Base-by-base conservation (phyloP, 2,888 invertebrate genomes). In the Branchipolynoe longqiensis region DNA sequence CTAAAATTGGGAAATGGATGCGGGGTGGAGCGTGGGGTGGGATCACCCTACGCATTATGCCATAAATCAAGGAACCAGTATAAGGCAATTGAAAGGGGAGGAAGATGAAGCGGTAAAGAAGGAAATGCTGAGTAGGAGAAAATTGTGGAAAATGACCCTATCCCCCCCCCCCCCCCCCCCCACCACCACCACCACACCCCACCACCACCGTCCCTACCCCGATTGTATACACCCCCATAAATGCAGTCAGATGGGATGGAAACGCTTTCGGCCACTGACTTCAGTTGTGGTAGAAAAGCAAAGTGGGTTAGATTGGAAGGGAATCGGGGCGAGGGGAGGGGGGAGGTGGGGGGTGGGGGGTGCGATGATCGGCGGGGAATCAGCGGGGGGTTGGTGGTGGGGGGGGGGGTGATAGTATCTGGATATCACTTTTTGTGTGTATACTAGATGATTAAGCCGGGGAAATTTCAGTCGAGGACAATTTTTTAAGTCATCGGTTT, bases 181-280 rank as follows among this genome's bases (percentile, higher is more conserved):
- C n/a, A n/a, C n/a, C n/a, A n/a, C n/a, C n/a, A n/a, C n/a, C n/a
- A n/a, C n/a, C n/a, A n/a, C n/a, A n/a, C n/a, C n/a, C n/a, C n/a
- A n/a, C n/a, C n/a, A n/a, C n/a, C n/a, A n/a, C n/a, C n/a, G n/a
- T n/a, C n/a, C 56, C 25, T 56, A n/a, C 2, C 25, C 14, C 69
- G 38, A 69, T 69, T 69, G 69, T 69, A 38, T 38, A 69, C 69
- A 36, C 69, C 69, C 69, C 69, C 69, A 69, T 69, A 69, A n/a
- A 22, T 69, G 69, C 36, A 36, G 69, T 69, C 69, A 69, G 69
- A 69, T 69, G 69, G 38, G 38, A 69, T 69, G 69, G 69, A 69
- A 69, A 62, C 33, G 36, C 38, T 69, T 69, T 69, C 38, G 38
- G 69, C 38, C 28, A 38, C 14, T n/a, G 69, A 14, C n/a, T 69